Evolutionary conservation across 2,888 invertebrate genomes (phyloP).

Genomic region (Agrochola litura): DNA sequence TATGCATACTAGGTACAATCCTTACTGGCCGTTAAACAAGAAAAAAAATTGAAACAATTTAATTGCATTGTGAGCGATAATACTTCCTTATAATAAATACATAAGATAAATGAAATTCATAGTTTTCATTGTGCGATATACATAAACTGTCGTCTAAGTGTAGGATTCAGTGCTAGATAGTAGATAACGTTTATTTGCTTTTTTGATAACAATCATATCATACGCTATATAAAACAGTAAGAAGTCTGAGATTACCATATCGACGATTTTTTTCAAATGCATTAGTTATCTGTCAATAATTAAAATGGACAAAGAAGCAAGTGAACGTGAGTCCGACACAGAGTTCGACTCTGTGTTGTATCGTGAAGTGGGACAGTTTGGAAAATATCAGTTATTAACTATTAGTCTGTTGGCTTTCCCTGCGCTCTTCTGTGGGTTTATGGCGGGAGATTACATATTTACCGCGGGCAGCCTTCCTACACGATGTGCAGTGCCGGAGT

Average conservation of each 20-base stretch:
- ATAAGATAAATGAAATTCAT: conserved; percentile 41
- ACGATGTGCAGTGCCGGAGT: conserved; percentile 81
- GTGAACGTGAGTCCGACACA: conserved; percentile 71
- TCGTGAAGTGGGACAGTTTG: conserved; percentile 82
- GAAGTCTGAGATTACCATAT: conserved; percentile 61
- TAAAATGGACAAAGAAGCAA: conserved; percentile 66
- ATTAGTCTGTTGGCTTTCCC: conserved; percentile 78
- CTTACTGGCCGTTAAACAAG: neutral
- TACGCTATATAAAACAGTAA: conserved; percentile 69
- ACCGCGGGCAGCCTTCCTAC: conserved; percentile 83
- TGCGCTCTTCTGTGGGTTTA: conserved; percentile 80
- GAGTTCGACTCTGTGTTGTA: conserved; percentile 82
- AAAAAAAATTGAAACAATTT: conserved; percentile 2
- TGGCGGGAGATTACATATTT: conserved; percentile 86
- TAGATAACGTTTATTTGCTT: conserved; percentile 67
- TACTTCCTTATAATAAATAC: conserved; percentile 5
- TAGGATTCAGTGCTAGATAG: conserved; percentile 45
- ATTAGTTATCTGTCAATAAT: conserved; percentile 51
- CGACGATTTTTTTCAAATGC: conserved; percentile 53
- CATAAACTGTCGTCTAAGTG: conserved; percentile 33
- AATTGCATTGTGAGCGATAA: conserved; percentile 1
- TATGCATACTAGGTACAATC: neutral
- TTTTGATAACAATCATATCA: conserved; percentile 63
- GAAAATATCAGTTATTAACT: conserved; percentile 82
- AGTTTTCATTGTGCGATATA: conserved; percentile 31